These are phyloP conservation scores for Pinna nobilis DNA, from an alignment of 1,140 invertebrate genomes.

Conservation along the genomic window DNA sequence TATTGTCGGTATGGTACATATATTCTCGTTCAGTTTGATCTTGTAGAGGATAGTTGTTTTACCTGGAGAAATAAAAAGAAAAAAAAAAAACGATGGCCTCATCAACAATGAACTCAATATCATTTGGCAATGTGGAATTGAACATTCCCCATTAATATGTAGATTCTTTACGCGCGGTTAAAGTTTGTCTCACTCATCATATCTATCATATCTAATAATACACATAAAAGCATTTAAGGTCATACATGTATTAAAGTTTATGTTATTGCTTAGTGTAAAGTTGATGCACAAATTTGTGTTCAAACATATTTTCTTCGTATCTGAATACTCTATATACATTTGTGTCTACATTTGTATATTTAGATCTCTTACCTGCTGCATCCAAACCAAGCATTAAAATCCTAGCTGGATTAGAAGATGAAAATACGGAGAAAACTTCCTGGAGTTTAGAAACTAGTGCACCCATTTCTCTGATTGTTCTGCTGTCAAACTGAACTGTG, in stretches of 20 bases:
- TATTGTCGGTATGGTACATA: constrained; percentile 70
- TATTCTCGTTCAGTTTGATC: constrained; percentile 90
- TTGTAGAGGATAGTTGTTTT: constrained; percentile 96
- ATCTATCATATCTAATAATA: no score
- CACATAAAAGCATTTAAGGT: not conserved
- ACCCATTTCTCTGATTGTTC: no score
- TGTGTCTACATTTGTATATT: not conserved
- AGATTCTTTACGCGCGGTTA: no score
- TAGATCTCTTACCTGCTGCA: constrained; percentile 59
- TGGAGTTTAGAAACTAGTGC: constrained; percentile 54
- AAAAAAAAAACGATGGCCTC: not conserved
- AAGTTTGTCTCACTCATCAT: not conserved
- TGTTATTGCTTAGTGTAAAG: not conserved
- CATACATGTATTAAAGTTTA: not conserved
- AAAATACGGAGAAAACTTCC: constrained; percentile 43
- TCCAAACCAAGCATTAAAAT: constrained; percentile 71
- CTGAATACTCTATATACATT: not conserved
- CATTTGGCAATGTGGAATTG: not conserved
- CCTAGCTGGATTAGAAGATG: constrained; percentile 44
- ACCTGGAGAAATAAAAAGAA: constrained; percentile 42
- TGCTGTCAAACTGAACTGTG: no score
- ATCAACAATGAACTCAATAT: not conserved
- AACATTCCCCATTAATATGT: not conserved
- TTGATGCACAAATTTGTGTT: no score
- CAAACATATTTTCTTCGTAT: no score